Evolutionary conservation across 2,888 invertebrate species (phyloP).

Genomic region (Drosophila diplacantha): DNA sequence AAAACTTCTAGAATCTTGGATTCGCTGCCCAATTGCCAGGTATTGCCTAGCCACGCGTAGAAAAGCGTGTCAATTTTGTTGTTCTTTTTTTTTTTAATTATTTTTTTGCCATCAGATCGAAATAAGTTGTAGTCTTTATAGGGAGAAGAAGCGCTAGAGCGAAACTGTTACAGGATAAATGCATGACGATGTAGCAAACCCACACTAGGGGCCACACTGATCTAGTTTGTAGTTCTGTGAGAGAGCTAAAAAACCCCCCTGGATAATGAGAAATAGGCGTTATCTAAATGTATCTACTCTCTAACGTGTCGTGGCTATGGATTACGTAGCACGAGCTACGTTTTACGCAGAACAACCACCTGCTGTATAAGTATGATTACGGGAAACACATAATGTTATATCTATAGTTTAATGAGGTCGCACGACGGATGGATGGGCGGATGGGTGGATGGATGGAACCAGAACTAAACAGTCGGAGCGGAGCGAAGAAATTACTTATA

Average conservation of each 20-base stretch:
- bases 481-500: slow-evolving; percentile 49
- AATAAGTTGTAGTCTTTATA: slow-evolving; percentile 19
- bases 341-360: slow-evolving; percentile 16
- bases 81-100: slow-evolving; percentile 5
- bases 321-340: slow-evolving; percentile 12
- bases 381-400: slow-evolving; percentile 32
- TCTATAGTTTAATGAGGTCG: slow-evolving; percentile 36
- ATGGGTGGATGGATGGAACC: slow-evolving; percentile 3
- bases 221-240: slow-evolving; percentile 53
- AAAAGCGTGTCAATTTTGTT: slow-evolving; percentile 49
- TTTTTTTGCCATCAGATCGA: not conserved
- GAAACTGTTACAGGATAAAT: slow-evolving; percentile 25
- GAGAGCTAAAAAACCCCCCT: slow-evolving; percentile 11
- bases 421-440: not conserved
- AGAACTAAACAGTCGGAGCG: slow-evolving; percentile 5
- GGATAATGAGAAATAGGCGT: slow-evolving; percentile 27
- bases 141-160: slow-evolving; percentile 21
- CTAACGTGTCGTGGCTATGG: slow-evolving; percentile 19
- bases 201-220: slow-evolving; percentile 64
- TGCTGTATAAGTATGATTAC: slow-evolving; percentile 37
- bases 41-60: slow-evolving; percentile 22
- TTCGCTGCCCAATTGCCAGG: slow-evolving; percentile 4
- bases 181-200: slow-evolving; percentile 39
- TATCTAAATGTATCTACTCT: slow-evolving; percentile 29
- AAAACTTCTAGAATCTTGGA: not conserved